phyloP scores from a whole-genome alignment of 2,113 vertebrate genomes.

The Myotis davidii region DNA sequence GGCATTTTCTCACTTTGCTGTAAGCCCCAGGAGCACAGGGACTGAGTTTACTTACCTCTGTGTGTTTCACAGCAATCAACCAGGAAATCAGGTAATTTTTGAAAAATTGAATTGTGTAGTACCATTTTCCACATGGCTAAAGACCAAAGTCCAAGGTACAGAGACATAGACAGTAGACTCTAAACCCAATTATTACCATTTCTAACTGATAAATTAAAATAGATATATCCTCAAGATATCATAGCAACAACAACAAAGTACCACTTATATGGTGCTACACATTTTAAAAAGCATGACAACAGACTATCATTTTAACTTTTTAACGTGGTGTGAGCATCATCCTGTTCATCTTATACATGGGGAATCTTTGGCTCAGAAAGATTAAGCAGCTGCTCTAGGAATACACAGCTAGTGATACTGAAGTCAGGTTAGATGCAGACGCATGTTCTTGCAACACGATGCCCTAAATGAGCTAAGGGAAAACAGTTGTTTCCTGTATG shows the following conservation, averaged over 20 bases:
- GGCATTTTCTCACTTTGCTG: background rate
- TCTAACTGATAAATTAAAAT: background rate
- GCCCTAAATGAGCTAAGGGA: background rate
- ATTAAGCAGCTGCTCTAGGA: background rate
- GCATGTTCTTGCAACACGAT: background rate
- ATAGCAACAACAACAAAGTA: background rate
- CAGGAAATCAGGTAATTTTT: background rate
- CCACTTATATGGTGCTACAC: background rate
- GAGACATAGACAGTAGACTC: background rate
- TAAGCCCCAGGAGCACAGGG: background rate
- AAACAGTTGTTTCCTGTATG: background rate
- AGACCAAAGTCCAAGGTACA: background rate
- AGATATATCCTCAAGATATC: background rate
- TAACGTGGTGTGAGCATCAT: background rate
- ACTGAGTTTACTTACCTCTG: background rate
- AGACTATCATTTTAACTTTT: background rate
- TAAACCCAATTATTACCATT: background rate
- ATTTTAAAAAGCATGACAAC: background rate
- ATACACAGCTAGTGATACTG: background rate
- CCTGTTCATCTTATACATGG: background rate
- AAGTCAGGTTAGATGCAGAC: background rate
- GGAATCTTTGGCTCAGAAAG: background rate
- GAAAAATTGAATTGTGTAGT: background rate
- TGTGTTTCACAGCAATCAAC: background rate
- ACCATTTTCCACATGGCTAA: background rate